Conservation (phyloP, 2,888 invertebrate species). For the Pyrrhosoma nymphula region DNA sequence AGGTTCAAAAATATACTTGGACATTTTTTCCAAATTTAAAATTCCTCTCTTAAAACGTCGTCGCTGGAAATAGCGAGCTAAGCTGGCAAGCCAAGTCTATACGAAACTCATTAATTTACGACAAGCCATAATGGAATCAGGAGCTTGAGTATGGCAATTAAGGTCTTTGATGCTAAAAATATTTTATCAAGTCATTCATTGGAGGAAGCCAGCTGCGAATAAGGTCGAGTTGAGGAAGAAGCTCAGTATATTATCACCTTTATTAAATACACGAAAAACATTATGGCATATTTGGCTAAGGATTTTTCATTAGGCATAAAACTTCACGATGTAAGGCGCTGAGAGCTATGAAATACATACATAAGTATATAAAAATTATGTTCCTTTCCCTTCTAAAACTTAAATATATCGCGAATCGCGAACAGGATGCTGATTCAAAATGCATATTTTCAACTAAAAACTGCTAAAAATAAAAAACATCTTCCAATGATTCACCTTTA, state of each 20-base stretch:
- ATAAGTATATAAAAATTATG: no score
- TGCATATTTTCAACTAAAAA: no score
- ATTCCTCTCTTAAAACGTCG: no score
- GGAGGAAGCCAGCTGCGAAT: background rate
- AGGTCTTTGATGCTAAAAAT: background rate
- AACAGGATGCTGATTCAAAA: no score
- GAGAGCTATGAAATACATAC: no score
- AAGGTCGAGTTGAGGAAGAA: background rate
- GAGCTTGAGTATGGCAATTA: background rate
- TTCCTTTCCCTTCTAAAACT: no score
- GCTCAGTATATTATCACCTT: background rate
- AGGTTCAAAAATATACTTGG: no score
- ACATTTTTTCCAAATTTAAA: no score
- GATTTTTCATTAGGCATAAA: background rate
- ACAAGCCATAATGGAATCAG: background rate
- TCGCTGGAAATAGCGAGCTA: no score
- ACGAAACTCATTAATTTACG: background rate
- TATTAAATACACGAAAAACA: background rate
- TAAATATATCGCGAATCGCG: no score
- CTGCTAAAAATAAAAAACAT: no score
- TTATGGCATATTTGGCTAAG: background rate
- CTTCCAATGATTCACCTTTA: no score
- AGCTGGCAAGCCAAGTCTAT: background rate
- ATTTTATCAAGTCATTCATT: background rate
- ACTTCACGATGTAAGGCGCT: background rate